phyloP scores from a whole-genome alignment of 2,113 vertebrate genomes.

The Corythornis madagascariensis region DNA sequence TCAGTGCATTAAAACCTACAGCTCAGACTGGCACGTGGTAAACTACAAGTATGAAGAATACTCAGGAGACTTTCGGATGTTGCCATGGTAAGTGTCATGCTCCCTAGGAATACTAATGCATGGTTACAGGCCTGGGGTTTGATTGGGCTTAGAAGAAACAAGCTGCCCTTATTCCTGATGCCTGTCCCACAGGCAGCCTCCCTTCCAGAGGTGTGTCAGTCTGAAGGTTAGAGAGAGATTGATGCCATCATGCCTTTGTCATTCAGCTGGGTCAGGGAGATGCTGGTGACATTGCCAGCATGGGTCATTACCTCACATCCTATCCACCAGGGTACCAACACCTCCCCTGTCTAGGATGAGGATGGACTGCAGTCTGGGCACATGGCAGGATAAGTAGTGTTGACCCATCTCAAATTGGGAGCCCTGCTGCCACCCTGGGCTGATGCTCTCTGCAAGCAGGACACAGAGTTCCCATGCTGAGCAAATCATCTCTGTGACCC shows the following conservation, averaged over 20 bases:
- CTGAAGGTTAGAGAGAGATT: not conserved
- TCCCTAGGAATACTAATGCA: not conserved
- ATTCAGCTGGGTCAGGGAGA: not conserved
- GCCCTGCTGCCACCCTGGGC: not conserved
- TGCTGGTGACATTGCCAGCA: not conserved
- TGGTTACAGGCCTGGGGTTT: not conserved
- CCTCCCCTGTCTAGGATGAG: not conserved
- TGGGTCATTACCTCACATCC: not conserved
- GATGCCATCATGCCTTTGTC: accelerated
- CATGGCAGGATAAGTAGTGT: not conserved
- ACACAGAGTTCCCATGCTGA: accelerated
- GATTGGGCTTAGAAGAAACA: not conserved
- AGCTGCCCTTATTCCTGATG: not conserved
- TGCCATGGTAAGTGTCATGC: conserved; percentile 85
- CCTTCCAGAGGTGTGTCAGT: not conserved
- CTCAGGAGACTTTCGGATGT: conserved; percentile 93
- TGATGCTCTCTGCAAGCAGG: not conserved
- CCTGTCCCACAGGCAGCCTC: not conserved
- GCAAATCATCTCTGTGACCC: not conserved
- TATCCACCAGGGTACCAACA: not conserved
- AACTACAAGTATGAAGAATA: conserved; percentile 98
- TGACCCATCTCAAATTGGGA: not conserved
- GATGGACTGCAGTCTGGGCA: not conserved
- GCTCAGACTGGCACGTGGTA: conserved; percentile 92
- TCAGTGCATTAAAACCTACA: conserved; percentile 98